Evolutionary conservation across 1,140 invertebrate genomes (phyloP), one percentile per base, ranked within the genome.

Genomic region (Pseudomyrmex sp.): DNA sequence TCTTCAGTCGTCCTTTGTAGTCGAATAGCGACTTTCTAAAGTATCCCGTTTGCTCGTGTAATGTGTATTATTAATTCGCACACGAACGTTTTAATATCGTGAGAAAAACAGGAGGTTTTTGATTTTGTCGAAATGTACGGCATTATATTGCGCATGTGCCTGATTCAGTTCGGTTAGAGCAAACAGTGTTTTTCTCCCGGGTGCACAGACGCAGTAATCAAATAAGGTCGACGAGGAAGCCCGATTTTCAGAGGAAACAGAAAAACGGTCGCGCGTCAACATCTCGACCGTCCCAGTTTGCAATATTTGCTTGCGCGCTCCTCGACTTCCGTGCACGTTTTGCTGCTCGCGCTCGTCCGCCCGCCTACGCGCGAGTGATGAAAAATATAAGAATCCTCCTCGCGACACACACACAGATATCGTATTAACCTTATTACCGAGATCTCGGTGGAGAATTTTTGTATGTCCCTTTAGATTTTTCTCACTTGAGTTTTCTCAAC

Each of bases 241-340:
- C 18, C 50, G 68, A 72, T 80, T 80, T 80, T 59, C 66, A 7
- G 52, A 15, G 10, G 48, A 46, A 56, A 62, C 35, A 26, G 52
- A 79, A 69, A 70, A 70, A 72, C 76, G 68, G 66, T 70, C 65
- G 44, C 65, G 44, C 52, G 76, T 79, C 76, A 79, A 79, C 76
- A 80, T 80, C 66, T 35, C 76, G 44, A 59, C 76, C 61, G 66
- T 80, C 20, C 54, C 44, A 61, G 76, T 80, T 61, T 48, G 44
- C 66, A 48, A 44, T 72, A 72, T 72, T 80, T 80, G 76, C 66
- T 50, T 72, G 76, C 7, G 44, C 44, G 35, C 35, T 35, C 35
- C 35, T 72, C 65, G 66, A 80, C 54, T 61, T 59, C 35, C n/a
- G 20, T 79, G 20, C 12, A 26, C 44, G 10, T n/a, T 62, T 15